phyloP scores from a whole-genome alignment of 2,888 invertebrate species.

The Synanthedon formicaeformis region DNA sequence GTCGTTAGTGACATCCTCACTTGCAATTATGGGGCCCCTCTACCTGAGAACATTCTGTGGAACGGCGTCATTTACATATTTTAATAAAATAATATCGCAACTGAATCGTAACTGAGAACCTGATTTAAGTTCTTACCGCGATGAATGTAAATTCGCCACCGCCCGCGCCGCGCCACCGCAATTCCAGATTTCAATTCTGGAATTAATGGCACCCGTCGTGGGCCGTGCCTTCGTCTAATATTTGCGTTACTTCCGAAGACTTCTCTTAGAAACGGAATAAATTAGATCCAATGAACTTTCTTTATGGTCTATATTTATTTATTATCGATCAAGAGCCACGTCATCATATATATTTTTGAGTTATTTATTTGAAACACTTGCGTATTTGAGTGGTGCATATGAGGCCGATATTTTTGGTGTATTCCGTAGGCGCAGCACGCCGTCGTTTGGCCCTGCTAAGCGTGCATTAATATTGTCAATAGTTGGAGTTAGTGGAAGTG shows the following conservation, averaged over 20 bases:
- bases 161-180: conserved; percentile 63
- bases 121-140: conserved; percentile 71
- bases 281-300: conserved; percentile 44
- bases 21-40: conserved; percentile 52
- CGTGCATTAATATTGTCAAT: conserved; percentile 71
- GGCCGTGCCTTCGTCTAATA: conserved; percentile 62
- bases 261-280: conserved; percentile 63
- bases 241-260: conserved; percentile 66
- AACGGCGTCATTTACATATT: conserved; percentile 68
- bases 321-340: not conserved
- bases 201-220: conserved; percentile 66
- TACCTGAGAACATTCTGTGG: conserved; percentile 48
- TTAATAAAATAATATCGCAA: conserved; percentile 71
- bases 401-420: conserved; percentile 5
- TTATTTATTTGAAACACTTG: not conserved
- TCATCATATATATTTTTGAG: not conserved
- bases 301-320: no score
- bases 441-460: conserved; percentile 60
- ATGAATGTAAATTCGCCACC: conserved; percentile 69
- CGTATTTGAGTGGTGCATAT: not conserved
- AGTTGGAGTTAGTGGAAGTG: conserved; percentile 70
- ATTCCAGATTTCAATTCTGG: conserved; percentile 70
- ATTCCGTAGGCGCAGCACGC: conserved; percentile 25
- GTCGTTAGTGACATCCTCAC: conserved; percentile 58
- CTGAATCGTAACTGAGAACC: conserved; percentile 71